Conservation (phyloP, 2,113 vertebrate genomes). For the Siniperca knerii region DNA sequence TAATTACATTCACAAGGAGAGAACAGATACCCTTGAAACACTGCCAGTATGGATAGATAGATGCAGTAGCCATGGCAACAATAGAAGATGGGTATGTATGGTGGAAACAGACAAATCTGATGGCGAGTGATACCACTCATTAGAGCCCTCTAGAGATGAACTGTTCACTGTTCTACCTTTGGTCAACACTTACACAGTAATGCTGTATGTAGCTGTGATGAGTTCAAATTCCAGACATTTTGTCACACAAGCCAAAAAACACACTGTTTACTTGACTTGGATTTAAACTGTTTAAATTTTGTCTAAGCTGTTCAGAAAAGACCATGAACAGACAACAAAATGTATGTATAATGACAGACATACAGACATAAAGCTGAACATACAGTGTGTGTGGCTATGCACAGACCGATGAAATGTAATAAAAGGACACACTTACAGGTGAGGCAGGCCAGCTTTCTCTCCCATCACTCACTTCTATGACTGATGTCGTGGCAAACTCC, state of each 20-base stretch:
- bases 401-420: constrained; percentile 19
- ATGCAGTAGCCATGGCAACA: constrained; percentile 80
- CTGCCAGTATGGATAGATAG: constrained; percentile 69
- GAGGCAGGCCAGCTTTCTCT: constrained; percentile 56
- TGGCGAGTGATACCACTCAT: constrained; percentile 70
- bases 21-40: constrained; percentile 77
- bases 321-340: constrained; percentile 5
- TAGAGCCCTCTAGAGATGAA: constrained; percentile 62
- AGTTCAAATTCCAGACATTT: constrained; percentile 20
- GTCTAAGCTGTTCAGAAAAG: constrained; percentile 4
- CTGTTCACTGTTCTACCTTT: constrained; percentile 36
- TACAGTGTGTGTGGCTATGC: neutral
- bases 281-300: constrained; percentile 17
- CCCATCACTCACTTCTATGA: constrained; percentile 90
- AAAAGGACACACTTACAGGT: constrained; percentile 76
- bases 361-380: neutral
- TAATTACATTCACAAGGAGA: constrained; percentile 82
- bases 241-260: neutral
- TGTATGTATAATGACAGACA: neutral
- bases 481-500: constrained; percentile 91
- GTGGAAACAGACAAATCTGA: constrained; percentile 68
- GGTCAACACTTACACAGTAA: constrained; percentile 39
- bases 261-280: constrained; percentile 5
- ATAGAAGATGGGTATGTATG: constrained; percentile 69
- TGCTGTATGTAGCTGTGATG: constrained; percentile 12